Conservation (phyloP, 2,113 vertebrate genomes). For the Garra rufa region DNA sequence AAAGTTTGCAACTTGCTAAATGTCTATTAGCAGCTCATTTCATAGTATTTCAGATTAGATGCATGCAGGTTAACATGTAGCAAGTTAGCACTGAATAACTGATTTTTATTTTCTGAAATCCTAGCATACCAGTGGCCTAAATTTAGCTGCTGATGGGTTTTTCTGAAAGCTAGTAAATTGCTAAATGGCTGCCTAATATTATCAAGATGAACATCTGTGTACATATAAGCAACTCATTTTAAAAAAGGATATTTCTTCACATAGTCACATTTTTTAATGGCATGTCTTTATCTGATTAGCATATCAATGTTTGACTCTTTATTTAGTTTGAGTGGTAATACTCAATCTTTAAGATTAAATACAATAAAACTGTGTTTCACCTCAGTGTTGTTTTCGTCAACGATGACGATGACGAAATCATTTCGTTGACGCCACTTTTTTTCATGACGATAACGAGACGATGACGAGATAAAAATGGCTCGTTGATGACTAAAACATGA, state of each 20-base stretch:
- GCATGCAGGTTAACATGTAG: too few relatives aligned
- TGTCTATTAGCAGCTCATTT: background rate
- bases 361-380: background rate
- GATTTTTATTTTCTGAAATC: background rate
- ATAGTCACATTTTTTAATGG: background rate
- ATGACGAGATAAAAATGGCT: too few relatives aligned
- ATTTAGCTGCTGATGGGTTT: background rate
- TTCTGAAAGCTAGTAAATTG: background rate
- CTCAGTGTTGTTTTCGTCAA: too few relatives aligned
- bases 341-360: background rate
- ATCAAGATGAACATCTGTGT: background rate
- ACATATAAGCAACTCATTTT: background rate
- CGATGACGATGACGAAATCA: too few relatives aligned
- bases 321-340: background rate
- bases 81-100: background rate
- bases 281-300: background rate
- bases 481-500: too few relatives aligned
- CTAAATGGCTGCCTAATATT: background rate
- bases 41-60: too few relatives aligned
- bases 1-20: background rate
- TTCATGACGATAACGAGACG: too few relatives aligned
- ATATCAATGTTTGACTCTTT: background rate
- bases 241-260: background rate
- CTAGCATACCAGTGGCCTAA: background rate
- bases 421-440: too few relatives aligned